These are phyloP conservation scores for Scytalopus superciliaris DNA, from an alignment of 2,113 vertebrate genomes.

Conservation along the genomic window DNA sequence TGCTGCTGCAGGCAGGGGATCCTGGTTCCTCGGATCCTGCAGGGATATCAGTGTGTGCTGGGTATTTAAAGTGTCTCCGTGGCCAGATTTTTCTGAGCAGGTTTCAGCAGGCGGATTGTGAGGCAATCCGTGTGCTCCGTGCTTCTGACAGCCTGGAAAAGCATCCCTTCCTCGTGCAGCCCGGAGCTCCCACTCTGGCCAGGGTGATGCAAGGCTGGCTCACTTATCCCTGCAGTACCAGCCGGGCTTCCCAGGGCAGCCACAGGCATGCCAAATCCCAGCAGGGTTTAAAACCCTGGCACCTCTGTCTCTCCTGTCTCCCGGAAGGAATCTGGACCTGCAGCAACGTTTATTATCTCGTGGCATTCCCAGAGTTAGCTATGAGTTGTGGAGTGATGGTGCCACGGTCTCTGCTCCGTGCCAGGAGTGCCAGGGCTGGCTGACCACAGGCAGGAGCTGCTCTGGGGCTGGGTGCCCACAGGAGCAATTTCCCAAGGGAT, in stretches of 20 bases:
- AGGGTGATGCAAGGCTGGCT: not conserved
- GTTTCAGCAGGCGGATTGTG: rapidly evolving
- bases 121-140: rapidly evolving
- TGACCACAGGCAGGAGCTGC: not conserved
- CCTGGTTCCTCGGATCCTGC: not conserved
- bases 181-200: not conserved
- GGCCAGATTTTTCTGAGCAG: not conserved
- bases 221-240: not conserved
- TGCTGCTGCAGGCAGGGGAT: not conserved
- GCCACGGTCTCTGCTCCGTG: not conserved
- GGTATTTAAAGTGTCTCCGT: not conserved
- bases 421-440: not conserved
- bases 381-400: not conserved
- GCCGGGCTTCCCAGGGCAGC: rapidly evolving
- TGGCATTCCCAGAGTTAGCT: not conserved
- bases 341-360: not conserved
- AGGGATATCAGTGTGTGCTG: rapidly evolving
- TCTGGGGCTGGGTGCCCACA: not conserved
- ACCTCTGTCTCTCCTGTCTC: not conserved
- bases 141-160: not conserved
- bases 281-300: not conserved
- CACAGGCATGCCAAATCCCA: not conserved
- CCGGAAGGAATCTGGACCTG: not conserved
- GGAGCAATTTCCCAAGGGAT: not conserved
- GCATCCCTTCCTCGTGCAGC: not conserved